Conservation (phyloP, 2,113 vertebrate species). For the Lutjanus erythropterus region DNA sequence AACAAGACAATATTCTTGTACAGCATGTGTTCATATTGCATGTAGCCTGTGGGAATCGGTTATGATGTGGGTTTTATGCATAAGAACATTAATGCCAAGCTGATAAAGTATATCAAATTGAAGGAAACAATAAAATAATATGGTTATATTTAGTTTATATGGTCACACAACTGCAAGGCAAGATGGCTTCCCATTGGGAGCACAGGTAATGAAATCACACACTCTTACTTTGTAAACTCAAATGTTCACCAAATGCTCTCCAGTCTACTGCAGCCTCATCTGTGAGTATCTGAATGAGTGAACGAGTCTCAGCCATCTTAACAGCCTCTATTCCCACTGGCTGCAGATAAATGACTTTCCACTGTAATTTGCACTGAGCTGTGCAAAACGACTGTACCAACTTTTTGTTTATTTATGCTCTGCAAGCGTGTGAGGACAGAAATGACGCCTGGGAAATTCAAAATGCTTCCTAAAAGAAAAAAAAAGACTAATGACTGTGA, state of each 20-base stretch:
- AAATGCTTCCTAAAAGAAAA: constrained; percentile 50
- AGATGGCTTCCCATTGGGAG: background rate
- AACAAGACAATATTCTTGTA: constrained; percentile 12
- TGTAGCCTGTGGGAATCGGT: background rate
- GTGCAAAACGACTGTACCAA: constrained; percentile 62
- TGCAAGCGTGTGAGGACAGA: constrained; percentile 40
- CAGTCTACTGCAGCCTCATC: constrained; percentile 19
- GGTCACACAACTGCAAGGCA: background rate
- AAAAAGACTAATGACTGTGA: constrained; percentile 57
- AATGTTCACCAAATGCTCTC: constrained; percentile 41
- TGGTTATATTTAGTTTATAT: background rate
- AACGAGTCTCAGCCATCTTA: constrained; percentile 49
- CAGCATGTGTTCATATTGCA: background rate
- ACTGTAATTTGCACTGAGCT: constrained; percentile 71
- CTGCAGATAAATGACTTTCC: constrained; percentile 71
- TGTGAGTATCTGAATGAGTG: constrained; percentile 55
- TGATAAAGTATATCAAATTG: background rate
- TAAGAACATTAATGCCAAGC: background rate
- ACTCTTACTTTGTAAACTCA: constrained; percentile 22
- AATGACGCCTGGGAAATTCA: constrained; percentile 61
- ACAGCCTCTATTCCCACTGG: constrained; percentile 67
- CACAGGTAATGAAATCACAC: background rate
- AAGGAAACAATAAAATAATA: background rate
- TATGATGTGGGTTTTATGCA: background rate
- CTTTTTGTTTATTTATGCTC: constrained; percentile 71